A percentile compares a stretch with the other conserved stretches of the same genome.
Conservation (phyloP, 2,113 vertebrate species). For the Setophaga kirtlandii region DNA sequence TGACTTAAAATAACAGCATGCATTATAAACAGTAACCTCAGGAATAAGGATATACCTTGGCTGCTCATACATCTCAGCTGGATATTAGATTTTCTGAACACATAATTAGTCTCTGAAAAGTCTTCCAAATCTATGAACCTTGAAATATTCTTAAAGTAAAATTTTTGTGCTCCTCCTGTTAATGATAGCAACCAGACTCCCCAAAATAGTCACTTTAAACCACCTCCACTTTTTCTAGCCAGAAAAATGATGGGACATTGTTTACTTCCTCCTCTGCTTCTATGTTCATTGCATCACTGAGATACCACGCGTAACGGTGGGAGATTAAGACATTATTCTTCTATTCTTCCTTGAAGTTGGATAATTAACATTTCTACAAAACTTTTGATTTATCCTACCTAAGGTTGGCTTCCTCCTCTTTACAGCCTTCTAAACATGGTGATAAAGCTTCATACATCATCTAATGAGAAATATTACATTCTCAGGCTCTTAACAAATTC, state of each 20-base stretch:
- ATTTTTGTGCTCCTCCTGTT: neutral
- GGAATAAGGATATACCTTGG: neutral
- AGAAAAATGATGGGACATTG: neutral
- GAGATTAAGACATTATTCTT: neutral
- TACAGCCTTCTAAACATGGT: neutral
- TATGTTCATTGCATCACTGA: neutral
- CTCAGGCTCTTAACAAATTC: neutral
- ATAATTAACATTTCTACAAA: constrained; percentile 11
- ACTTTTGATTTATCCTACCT: constrained; percentile 11
- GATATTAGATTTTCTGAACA: neutral
- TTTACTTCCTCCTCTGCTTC: neutral
- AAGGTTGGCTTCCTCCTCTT: neutral
- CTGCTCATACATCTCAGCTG: neutral
- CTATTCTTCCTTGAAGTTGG: neutral
- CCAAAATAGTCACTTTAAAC: neutral
- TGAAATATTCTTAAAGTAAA: neutral
- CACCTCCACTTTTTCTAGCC: neutral
- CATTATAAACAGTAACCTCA: constrained; percentile 4
- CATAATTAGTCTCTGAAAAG: constrained; percentile 5
- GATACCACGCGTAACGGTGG: neutral
- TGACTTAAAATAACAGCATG: constrained; percentile 19
- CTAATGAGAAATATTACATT: neutral
- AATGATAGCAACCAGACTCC: neutral
- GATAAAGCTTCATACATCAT: neutral
- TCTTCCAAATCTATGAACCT: neutral